These are phyloP conservation scores for Bombylius major DNA, from an alignment of 2,888 invertebrate species.

Conservation along the genomic window DNA sequence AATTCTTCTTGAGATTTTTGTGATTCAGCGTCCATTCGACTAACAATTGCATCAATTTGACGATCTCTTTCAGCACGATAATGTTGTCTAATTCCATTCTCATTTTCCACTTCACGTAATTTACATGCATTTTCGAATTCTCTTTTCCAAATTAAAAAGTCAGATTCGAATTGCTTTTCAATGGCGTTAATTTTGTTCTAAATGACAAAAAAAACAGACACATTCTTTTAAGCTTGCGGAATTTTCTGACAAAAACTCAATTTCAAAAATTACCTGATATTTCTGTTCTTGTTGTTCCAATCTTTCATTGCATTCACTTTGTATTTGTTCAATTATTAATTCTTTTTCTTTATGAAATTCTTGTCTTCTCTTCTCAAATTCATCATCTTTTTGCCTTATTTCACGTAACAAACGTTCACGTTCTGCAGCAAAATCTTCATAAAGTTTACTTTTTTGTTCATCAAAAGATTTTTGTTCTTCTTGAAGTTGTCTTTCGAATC, in stretches of 20 bases:
- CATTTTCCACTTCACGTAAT: constrained; percentile 48
- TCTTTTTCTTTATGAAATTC: constrained; percentile 38
- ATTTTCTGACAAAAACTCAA: too few species aligned
- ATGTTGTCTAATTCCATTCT: constrained; percentile 53
- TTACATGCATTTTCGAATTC: constrained; percentile 41
- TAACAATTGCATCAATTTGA: constrained; percentile 51
- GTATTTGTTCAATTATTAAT: constrained; percentile 36
- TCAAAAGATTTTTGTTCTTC: constrained; percentile 43
- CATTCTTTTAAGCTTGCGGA: not conserved
- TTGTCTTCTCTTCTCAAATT: constrained; percentile 31
- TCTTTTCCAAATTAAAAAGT: constrained; percentile 46
- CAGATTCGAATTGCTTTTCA: constrained; percentile 47
- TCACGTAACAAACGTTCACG: constrained; percentile 36
- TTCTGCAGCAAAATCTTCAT: constrained; percentile 38
- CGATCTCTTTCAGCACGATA: constrained; percentile 61
- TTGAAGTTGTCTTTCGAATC: constrained; percentile 43
- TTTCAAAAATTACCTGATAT: constrained; percentile 24
- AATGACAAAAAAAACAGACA: not conserved
- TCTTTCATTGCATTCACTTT: constrained; percentile 40
- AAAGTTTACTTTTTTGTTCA: constrained; percentile 40
- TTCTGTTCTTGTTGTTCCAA: constrained; percentile 37
- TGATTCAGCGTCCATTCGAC: constrained; percentile 34
- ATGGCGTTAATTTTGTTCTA: constrained; percentile 43
- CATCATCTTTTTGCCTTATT: constrained; percentile 38
- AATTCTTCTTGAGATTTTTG: constrained; percentile 30